Percentiles rank a stretch among this genome's conserved stretches.
These are phyloP conservation scores for Lates calcarifer DNA, from an alignment of 2,113 vertebrate species.

Conservation along the genomic window DNA sequence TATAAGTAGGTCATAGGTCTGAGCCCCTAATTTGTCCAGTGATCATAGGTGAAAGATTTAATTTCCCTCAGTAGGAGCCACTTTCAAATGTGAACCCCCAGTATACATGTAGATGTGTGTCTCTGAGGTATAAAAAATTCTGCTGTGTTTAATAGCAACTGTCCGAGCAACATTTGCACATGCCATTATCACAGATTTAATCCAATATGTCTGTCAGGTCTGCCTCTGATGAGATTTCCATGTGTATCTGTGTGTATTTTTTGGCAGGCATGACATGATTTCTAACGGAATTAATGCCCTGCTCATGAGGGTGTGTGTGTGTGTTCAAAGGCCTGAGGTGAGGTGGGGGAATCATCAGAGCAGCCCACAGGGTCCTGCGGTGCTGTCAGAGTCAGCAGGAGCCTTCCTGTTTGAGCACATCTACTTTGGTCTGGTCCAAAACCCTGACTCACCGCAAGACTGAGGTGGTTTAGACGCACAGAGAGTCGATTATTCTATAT, in stretches of 20 bases:
- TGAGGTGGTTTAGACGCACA: constrained; percentile 3
- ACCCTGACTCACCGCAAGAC: constrained; percentile 10
- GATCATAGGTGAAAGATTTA: not conserved
- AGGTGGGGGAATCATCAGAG: not conserved
- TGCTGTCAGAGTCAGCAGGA: constrained; percentile 48
- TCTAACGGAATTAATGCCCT: constrained; percentile 28
- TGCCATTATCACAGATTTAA: not conserved
- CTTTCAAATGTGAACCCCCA: not conserved
- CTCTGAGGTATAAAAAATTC: not conserved
- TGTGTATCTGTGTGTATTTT: constrained; percentile 17
- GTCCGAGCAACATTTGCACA: constrained; percentile 10
- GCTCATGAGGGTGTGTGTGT: not conserved
- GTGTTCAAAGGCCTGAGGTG: constrained; percentile 21
- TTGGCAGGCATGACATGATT: not conserved
- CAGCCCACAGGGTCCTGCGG: not conserved
- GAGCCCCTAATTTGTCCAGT: constrained; percentile 2
- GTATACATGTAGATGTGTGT: not conserved
- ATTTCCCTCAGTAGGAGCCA: not conserved
- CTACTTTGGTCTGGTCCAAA: constrained; percentile 32
- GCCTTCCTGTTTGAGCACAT: constrained; percentile 57
- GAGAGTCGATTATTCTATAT: constrained; percentile 19
- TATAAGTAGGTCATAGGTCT: not conserved
- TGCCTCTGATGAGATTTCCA: constrained; percentile 10
- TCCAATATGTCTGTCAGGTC: not conserved
- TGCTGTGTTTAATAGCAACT: not conserved